phyloP scores from a whole-genome alignment of 2,113 vertebrate genomes.

The Leucopsar rothschildi region DNA sequence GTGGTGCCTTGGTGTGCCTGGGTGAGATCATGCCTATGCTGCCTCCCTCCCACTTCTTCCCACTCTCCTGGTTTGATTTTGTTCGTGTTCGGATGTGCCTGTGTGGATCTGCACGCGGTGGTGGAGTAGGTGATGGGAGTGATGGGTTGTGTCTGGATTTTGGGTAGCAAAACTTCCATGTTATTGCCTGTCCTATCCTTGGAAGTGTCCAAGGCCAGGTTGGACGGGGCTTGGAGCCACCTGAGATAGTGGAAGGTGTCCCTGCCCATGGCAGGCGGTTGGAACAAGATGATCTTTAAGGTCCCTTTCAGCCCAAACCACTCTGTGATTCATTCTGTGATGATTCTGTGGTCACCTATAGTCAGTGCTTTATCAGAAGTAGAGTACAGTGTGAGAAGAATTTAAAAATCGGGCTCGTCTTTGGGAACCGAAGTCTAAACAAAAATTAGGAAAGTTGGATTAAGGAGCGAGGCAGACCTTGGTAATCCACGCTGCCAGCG shows the following conservation, averaged over 20 bases:
- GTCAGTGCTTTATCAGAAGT: not conserved
- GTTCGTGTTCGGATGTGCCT: not conserved
- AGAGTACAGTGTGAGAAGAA: not conserved
- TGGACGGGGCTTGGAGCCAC: not conserved
- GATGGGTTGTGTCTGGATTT: not conserved
- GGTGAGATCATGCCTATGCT: conserved; percentile 30
- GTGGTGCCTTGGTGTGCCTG: not conserved
- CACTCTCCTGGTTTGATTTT: not conserved
- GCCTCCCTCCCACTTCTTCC: not conserved
- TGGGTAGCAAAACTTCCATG: not conserved
- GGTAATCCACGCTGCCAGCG: not conserved
- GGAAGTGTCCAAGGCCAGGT: not conserved
- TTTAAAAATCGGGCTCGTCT: not conserved
- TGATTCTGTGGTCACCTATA: not conserved
- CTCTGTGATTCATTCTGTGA: not conserved
- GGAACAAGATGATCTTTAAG: not conserved
- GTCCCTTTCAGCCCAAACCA: not conserved
- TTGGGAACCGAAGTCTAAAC: not conserved
- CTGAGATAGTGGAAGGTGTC: not conserved
- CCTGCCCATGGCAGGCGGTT: not conserved
- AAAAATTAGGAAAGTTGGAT: not conserved
- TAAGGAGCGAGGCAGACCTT: not conserved
- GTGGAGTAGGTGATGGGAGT: not conserved
- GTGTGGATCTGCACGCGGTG: not conserved
- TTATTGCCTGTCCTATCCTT: not conserved